Evolutionary conservation across 2,888 invertebrate genomes (phyloP), one percentile per base, ranked within the genome.

Genomic region (Nowickia ferox): DNA sequence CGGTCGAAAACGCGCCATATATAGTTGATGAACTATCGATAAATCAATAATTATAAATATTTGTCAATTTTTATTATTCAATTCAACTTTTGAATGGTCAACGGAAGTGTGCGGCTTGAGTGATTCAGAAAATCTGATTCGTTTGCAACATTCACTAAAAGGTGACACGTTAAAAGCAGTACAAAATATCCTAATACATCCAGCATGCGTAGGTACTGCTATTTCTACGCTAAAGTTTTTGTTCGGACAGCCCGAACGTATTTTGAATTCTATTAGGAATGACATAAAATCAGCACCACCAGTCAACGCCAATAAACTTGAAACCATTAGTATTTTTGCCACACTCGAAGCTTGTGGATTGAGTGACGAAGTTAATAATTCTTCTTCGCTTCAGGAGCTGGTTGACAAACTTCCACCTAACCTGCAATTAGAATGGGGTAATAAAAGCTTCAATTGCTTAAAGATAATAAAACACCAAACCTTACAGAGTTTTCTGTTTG

Each of bases 51-150:
- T n/a, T n/a, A n/a, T n/a, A n/a, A n/a, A n/a, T n/a, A n/a, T n/a
- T n/a, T n/a, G n/a, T n/a, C n/a, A n/a, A n/a, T n/a, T n/a, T n/a
- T n/a, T n/a, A 22, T 22, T 82, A 13, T 86, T 86, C 42, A 77
- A 65, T 48, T 78, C 86, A 8, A 80, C 84, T 1, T 84, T 65
- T 38, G 65, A 80, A 44, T 84, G 79, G 83, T 84, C 85, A 2
- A 87, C 81, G 6, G 46, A 22, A 11, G 55, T 87, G 3, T 87
- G 84, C 51, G 84, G 78, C 17, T 53, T 86, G 40, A 74, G 75
- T 9, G 80, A 86, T 55, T 76, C 63, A 15, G 79, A 86, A 51
- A 86, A 84, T 68, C 53, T 84, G n/a, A 46, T 85, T 17, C 63
- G 87, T 3, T 65, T 84, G 11, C 84, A 83, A 38, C 68, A 63